Evolutionary conservation across 2,797 vertebrate species (phyloP).

Genomic region (Caiman crocodilus): DNA sequence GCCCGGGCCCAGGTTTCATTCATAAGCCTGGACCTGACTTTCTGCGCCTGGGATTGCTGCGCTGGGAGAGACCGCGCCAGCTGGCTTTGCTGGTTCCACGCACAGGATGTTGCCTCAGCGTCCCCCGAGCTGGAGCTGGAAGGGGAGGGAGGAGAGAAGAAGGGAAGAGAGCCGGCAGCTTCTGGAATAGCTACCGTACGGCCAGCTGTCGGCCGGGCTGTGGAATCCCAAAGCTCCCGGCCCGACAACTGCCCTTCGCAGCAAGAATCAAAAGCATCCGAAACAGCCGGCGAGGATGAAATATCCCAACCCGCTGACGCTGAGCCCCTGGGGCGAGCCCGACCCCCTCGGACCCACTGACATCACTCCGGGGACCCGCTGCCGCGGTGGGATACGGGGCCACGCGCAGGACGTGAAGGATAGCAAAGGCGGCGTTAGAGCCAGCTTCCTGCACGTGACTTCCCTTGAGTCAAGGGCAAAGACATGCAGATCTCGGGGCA

Average conservation of each 20-base stretch:
- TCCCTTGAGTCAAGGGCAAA: neutral
- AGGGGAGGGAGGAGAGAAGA: neutral
- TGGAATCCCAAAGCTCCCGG: conserved; percentile 76
- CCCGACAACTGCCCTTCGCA: conserved; percentile 70
- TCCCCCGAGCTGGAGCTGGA: rapidly evolving
- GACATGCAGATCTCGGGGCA: neutral
- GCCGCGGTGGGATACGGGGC: too few relatives aligned
- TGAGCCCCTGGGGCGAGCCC: neutral
- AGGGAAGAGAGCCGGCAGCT: conserved; percentile 30
- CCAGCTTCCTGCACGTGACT: neutral
- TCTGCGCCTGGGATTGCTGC: conserved; percentile 56
- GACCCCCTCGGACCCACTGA: neutral
- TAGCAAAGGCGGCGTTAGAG: too few relatives aligned
- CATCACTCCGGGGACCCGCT: neutral
- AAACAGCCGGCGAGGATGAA: conserved; percentile 68
- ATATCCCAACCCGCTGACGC: neutral
- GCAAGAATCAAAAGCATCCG: conserved; percentile 76
- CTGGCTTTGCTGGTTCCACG: neutral
- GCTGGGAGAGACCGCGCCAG: conserved; percentile 44
- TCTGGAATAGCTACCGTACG: neutral
- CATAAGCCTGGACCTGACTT: neutral
- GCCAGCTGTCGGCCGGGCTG: conserved; percentile 51
- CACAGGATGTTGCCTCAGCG: neutral
- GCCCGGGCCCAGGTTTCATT: neutral
- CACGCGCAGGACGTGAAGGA: too few relatives aligned